Evolutionary conservation across 2,888 invertebrate species (phyloP).

Genomic region (Drosophila meridionalis): DNA sequence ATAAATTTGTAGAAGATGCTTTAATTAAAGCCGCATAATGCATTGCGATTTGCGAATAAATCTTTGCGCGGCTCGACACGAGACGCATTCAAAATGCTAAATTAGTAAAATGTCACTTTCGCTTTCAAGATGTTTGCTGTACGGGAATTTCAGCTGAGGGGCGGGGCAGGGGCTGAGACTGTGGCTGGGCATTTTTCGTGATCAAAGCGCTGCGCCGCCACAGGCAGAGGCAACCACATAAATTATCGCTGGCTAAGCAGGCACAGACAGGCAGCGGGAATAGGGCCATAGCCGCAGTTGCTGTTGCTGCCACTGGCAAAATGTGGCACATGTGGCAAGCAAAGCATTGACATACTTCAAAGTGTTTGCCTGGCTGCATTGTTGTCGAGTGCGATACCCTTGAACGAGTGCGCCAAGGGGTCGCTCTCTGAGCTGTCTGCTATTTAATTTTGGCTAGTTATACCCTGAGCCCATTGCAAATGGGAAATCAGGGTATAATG

Average conservation of each 20-base stretch:
- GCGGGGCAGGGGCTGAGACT: too few relatives aligned
- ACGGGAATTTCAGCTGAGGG: conserved; percentile 12
- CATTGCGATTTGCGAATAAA: conserved; percentile 60
- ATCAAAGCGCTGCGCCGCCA: conserved; percentile 63
- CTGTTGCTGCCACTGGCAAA: conserved; percentile 49
- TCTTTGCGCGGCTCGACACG: conserved; percentile 63
- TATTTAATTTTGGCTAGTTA: conserved; percentile 32
- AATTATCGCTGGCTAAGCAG: conserved; percentile 77
- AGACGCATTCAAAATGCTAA: conserved; percentile 77
- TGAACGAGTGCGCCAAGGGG: conserved; percentile 6
- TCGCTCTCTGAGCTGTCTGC: conserved; percentile 27
- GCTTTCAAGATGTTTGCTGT: conserved; percentile 63
- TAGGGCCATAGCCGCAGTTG: conserved; percentile 4
- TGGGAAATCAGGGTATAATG: too few relatives aligned
- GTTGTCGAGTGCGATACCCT: conserved; percentile 26
- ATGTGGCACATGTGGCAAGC: conserved; percentile 76
- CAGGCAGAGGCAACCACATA: conserved; percentile 67
- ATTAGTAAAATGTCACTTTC: conserved; percentile 81
- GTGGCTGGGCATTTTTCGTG: conserved; percentile 36
- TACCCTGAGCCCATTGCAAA: too few relatives aligned
- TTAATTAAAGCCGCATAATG: conserved; percentile 65
- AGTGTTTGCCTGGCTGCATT: conserved; percentile 57
- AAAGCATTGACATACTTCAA: conserved; percentile 78
- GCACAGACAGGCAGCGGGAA: conserved; percentile 58
- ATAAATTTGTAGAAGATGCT: conserved; percentile 38